Evolutionary conservation across 1,140 invertebrate genomes (phyloP).

Genomic region (Tribolium madens): DNA sequence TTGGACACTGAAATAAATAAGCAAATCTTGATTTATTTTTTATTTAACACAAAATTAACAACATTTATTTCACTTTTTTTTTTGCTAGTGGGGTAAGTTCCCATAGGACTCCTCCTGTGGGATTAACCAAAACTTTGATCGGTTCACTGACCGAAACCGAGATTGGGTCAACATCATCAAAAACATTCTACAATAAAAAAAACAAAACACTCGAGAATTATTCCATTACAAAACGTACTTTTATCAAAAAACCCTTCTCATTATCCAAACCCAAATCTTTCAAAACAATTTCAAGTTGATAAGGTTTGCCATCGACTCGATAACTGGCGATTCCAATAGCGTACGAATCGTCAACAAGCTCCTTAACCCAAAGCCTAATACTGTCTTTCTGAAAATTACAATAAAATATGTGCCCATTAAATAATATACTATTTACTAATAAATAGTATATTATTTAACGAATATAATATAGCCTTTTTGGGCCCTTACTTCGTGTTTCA

Average conservation of each 20-base stretch:
- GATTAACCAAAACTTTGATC: not conserved
- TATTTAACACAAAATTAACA: no score
- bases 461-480: no score
- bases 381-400: conserved; percentile 61
- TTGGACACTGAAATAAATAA: no score
- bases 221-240: not conserved
- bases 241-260: conserved; percentile 51
- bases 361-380: conserved; percentile 67
- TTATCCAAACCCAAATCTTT: conserved; percentile 67
- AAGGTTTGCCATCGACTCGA: conserved; percentile 71
- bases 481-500: conserved; percentile 48
- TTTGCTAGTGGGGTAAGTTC: no score
- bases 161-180: not conserved
- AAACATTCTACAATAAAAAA: conserved; percentile 18
- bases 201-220: not conserved
- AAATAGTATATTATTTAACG: no score
- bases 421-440: no score
- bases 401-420: not conserved
- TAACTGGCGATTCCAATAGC: conserved; percentile 71
- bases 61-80: no score
- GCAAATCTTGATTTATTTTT: no score
- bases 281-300: conserved; percentile 67
- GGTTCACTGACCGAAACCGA: conserved; percentile 2
- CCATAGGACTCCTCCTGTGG: not conserved
- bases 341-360: conserved; percentile 64